Evolutionary conservation across 2,797 vertebrate genomes (phyloP).

Genomic region (Corythornis leucogaster): DNA sequence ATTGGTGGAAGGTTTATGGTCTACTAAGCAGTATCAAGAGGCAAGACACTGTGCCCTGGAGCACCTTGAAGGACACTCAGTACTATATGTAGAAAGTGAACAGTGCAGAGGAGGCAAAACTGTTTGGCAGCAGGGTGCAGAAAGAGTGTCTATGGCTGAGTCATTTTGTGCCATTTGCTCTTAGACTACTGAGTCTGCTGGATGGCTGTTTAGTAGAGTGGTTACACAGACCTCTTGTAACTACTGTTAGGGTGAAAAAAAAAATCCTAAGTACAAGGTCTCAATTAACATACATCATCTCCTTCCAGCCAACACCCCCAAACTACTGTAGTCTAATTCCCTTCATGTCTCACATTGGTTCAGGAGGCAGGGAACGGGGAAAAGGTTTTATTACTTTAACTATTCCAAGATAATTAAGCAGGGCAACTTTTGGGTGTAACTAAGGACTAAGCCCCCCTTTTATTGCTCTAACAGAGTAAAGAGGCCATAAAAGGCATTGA

Average conservation of each 20-base stretch:
- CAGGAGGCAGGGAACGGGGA: neutral
- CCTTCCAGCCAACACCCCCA: constrained; percentile 14
- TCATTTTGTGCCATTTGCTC: neutral
- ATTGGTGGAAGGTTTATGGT: neutral
- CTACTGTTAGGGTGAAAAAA: neutral
- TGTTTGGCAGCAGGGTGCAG: neutral
- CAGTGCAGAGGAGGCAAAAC: neutral
- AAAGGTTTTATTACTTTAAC: constrained; percentile 31
- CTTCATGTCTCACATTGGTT: constrained; percentile 6
- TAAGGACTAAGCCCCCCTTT: constrained; percentile 44
- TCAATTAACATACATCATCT: constrained; percentile 16
- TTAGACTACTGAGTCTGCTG: neutral
- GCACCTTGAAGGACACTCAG: neutral
- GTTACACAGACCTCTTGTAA: neutral
- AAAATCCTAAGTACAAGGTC: neutral
- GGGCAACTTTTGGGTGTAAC: constrained; percentile 1
- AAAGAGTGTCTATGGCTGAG: neutral
- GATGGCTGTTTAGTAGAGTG: neutral
- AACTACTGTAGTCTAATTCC: constrained; percentile 27
- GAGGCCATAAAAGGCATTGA: constrained; percentile 35
- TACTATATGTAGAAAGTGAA: neutral
- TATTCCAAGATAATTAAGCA: constrained; percentile 40
- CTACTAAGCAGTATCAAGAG: neutral
- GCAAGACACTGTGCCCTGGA: neutral
- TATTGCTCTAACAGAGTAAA: constrained; percentile 34